Base-by-base conservation (phyloP, 92 coral and sea anemone species). In the Bergia sp. region DNA sequence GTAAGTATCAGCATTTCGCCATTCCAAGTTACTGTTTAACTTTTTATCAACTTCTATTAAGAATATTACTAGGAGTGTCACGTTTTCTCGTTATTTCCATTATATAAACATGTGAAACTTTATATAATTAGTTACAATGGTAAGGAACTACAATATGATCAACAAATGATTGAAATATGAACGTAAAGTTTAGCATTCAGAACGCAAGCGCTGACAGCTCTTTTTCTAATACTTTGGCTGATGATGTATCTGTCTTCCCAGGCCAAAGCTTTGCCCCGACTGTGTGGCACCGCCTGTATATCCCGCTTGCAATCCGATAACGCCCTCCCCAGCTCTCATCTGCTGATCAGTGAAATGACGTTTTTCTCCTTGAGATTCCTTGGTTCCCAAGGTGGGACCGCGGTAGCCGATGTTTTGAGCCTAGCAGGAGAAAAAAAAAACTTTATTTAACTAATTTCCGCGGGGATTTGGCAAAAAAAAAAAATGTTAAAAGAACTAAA, bases 241-340 rank as follows among this genome's bases (percentile, higher is more conserved):
- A 36, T 84, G 87, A 49, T 84, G 87, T 12, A 84, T 42, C 77
- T 84, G 87, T 36, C 87, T 79, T 37, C 79, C 87, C 29, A 72
- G 66, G 79, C 87, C 87, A 71, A 84, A 84, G 61, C 5, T 84
- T 12, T 84, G 87, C 4, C 87, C 87, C 0, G 87, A 71, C 65
- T 84, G 87, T 3, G 43, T 29, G 37, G 87, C 87, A 5, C 87
- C 87, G 79, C 87, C 87, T 13, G 79, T 2, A 16, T 44, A 84
- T 1, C 87, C 87, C 3, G 77, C 77, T 29, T 84, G 87, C 37
- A 84, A 75, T 3, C 87, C 87, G 15, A 84, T 84, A 43, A 71
- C 79, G 2, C 64, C 79, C 1, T 84, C 78, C 13, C 87, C 79
- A 69, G 87, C 79, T 37, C 78, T 44, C 61, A 1, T 36, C 87